These are phyloP conservation scores for Bradypodion pumilum DNA, from an alignment of 2,797 vertebrate genomes.

Conservation along the genomic window DNA sequence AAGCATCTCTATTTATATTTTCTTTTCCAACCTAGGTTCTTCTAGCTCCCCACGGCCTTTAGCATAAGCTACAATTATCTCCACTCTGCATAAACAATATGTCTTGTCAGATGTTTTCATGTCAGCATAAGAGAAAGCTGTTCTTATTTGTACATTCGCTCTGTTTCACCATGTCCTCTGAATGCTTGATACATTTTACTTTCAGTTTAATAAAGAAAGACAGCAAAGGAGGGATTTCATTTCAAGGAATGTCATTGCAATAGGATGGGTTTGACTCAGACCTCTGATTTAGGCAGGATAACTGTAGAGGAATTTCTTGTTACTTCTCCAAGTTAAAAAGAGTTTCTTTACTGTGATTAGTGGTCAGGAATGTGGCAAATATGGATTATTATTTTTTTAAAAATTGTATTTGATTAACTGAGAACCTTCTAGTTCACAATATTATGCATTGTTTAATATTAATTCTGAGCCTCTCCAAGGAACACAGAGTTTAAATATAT, in stretches of 20 bases:
- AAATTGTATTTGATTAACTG: neutral
- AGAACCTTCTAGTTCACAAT: neutral
- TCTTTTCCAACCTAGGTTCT: conserved; percentile 17
- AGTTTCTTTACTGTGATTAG: neutral
- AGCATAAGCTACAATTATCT: neutral
- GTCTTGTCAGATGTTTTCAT: conserved; percentile 47
- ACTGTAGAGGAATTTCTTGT: neutral
- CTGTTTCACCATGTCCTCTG: conserved; percentile 21
- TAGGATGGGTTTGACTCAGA: neutral
- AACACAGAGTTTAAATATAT: no score
- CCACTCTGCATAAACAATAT: conserved; percentile 38
- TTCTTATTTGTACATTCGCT: conserved; percentile 7
- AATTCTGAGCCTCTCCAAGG: no score
- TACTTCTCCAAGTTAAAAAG: neutral
- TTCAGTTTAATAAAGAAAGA: conserved; percentile 43
- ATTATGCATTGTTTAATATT: neutral
- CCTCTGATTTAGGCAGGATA: neutral
- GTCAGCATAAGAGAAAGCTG: conserved; percentile 22
- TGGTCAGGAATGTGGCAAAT: no score
- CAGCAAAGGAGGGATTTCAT: neutral
- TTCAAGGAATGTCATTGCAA: neutral
- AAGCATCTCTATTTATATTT: conserved; percentile 46
- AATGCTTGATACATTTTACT: neutral
- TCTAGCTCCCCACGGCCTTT: conserved; percentile 32
- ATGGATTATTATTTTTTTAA: neutral